A percentile compares a stretch with the other conserved stretches of the same genome.
phyloP scores from a whole-genome alignment of 2,888 invertebrate species.

The Zygogramma bicolorata region DNA sequence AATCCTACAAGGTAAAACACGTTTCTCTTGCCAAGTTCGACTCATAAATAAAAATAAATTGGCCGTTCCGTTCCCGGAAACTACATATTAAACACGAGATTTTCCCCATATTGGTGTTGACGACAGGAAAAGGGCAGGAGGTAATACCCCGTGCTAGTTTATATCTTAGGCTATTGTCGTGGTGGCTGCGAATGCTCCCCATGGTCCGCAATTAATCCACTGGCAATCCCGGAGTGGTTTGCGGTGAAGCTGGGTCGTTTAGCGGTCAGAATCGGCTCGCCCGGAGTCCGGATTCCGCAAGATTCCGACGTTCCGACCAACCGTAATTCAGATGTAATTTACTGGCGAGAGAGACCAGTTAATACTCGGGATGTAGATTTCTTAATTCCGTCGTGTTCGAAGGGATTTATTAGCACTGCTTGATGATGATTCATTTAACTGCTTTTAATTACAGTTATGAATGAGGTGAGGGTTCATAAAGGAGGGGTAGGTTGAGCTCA shows the following conservation, averaged over 20 bases:
- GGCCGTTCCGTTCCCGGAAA: slow-evolving; percentile 23
- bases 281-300: slow-evolving; percentile 56
- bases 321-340: slow-evolving; percentile 50
- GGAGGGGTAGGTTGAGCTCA: too few relatives aligned
- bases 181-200: slow-evolving; percentile 61
- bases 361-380: slow-evolving; percentile 43
- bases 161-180: slow-evolving; percentile 62
- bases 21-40: slow-evolving; percentile 18
- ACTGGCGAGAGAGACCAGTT: slow-evolving; percentile 45
- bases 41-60: slow-evolving; percentile 37
- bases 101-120: slow-evolving; percentile 62
- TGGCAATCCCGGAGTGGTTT: slow-evolving; percentile 60
- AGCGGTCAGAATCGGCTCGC: slow-evolving; percentile 57
- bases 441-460: too few relatives aligned
- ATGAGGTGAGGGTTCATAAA: too few relatives aligned
- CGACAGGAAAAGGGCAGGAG: slow-evolving; percentile 56
- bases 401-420: too few relatives aligned
- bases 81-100: slow-evolving; percentile 48
- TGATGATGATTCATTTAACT: too few relatives aligned
- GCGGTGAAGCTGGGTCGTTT: slow-evolving; percentile 59
- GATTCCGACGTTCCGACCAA: slow-evolving; percentile 49
- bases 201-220: slow-evolving; percentile 64
- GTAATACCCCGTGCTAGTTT: slow-evolving; percentile 62
- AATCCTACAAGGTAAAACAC: slow-evolving; percentile 15
- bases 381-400: slow-evolving; percentile 29